Conservation (phyloP, 2,797 vertebrate species). For the Scolopax bukidnonensis region DNA sequence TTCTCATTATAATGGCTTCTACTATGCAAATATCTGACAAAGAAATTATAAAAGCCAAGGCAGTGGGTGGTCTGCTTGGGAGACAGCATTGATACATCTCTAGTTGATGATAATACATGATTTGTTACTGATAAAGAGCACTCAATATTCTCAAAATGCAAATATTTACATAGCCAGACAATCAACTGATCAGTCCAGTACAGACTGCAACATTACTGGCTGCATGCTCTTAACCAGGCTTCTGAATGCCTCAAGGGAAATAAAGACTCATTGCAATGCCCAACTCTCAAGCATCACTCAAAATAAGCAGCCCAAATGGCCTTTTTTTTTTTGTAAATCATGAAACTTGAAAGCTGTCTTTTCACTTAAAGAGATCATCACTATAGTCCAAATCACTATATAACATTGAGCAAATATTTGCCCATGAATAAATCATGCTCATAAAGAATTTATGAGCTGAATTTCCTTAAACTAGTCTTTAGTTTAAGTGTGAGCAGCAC, state of each 20-base stretch:
- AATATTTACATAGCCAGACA: constrained; percentile 10
- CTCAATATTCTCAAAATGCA: constrained; percentile 11
- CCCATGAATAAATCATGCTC: background rate
- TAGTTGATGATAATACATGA: background rate
- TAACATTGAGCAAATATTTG: background rate
- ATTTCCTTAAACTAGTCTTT: background rate
- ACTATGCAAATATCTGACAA: constrained; percentile 8
- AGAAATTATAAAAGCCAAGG: constrained; percentile 11
- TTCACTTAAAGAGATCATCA: background rate
- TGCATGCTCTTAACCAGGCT: background rate
- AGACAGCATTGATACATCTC: background rate
- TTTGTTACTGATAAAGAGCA: constrained; percentile 30
- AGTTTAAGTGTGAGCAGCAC: background rate
- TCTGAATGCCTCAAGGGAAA: background rate
- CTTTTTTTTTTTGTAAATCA: background rate
- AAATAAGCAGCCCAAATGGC: background rate
- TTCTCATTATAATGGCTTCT: background rate
- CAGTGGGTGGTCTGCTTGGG: background rate
- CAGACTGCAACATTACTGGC: background rate
- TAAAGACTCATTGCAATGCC: background rate
- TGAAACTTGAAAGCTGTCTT: background rate
- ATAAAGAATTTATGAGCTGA: background rate
- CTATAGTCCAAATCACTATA: background rate
- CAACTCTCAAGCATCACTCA: background rate
- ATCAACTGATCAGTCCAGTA: background rate